phyloP scores from a whole-genome alignment of 2,113 vertebrate species.

The Colistium nudipinnis region DNA sequence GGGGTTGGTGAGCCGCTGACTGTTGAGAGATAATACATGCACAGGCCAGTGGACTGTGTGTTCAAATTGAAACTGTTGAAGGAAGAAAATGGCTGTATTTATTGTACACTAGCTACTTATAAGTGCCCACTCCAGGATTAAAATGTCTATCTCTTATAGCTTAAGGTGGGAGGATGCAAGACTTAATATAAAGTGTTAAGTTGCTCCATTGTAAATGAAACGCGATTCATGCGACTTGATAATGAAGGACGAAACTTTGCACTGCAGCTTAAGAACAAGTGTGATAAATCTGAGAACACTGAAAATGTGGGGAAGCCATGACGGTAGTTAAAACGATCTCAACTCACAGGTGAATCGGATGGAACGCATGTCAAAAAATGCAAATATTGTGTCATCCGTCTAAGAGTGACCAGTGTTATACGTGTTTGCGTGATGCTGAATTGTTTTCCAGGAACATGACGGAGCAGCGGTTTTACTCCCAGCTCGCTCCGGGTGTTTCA shows the following conservation, averaged over 20 bases:
- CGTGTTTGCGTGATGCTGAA: too few species aligned
- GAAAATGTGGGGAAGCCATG: not conserved
- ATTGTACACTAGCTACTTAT: not conserved
- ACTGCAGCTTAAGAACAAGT: not conserved
- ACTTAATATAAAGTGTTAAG: slow-evolving; percentile 7
- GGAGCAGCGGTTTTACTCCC: too few species aligned
- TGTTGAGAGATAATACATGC: not conserved
- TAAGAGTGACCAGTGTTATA: too few species aligned
- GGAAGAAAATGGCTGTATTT: not conserved
- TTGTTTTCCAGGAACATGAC: too few species aligned
- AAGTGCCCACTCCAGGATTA: not conserved
- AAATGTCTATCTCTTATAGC: not conserved
- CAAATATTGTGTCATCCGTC: too few species aligned
- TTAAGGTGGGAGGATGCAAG: not conserved
- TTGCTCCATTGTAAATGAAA: slow-evolving; percentile 3
- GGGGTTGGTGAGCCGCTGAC: slow-evolving; percentile 1
- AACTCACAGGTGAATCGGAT: not conserved
- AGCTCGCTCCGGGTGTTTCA: too few species aligned
- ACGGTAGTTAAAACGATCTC: not conserved
- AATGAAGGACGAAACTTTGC: not conserved
- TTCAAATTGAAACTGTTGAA: not conserved
- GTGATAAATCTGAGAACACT: too few species aligned
- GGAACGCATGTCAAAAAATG: too few species aligned
- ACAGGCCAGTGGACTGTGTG: not conserved
- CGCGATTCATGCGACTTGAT: slow-evolving; percentile 15